A percentile compares a stretch with the other conserved stretches of the same genome.
Evolutionary conservation across 1,140 invertebrate species (phyloP).

Genomic region (Aphelenchoides fujianensis): DNA sequence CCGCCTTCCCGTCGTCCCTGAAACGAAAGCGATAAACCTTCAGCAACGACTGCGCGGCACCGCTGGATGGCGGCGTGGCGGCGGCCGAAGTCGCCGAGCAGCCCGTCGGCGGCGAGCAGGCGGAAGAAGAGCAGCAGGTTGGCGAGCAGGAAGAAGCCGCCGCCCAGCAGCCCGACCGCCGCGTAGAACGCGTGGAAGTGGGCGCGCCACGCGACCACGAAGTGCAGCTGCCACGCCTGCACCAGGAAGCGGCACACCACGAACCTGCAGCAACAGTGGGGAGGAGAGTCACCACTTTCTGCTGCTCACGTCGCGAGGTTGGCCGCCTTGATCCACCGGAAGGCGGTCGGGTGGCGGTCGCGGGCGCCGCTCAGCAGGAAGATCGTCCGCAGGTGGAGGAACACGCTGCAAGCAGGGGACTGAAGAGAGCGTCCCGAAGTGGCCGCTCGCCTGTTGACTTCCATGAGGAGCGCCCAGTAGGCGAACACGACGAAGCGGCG

Average conservation of each 20-base stretch:
- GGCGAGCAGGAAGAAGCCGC: constrained; percentile 42
- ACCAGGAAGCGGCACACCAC: constrained; percentile 44
- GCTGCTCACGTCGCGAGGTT: constrained; percentile 48
- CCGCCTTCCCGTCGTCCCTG: constrained; percentile 4
- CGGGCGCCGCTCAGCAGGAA: constrained; percentile 41
- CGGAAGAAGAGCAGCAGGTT: constrained; percentile 47
- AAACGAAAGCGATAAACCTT: not conserved
- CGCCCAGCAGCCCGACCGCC: constrained; percentile 35
- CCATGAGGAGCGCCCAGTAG: constrained; percentile 54
- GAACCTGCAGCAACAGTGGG: constrained; percentile 34
- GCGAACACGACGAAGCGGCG: constrained; percentile 40
- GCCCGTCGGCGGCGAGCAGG: constrained; percentile 49
- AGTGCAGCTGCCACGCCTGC: constrained; percentile 43
- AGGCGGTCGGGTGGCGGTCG: constrained; percentile 20
- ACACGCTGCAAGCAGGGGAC: constrained; percentile 35
- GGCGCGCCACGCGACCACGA: constrained; percentile 18
- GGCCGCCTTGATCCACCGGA: constrained; percentile 24
- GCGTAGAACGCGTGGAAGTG: constrained; percentile 41
- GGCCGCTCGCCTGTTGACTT: constrained; percentile 34
- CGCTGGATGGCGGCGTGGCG: not conserved
- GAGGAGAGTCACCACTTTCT: constrained; percentile 8
- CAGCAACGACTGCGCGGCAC: not conserved
- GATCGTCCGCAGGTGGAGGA: constrained; percentile 47
- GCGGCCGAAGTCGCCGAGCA: constrained; percentile 22
- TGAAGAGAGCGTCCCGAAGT: not conserved